phyloP scores from a whole-genome alignment of 2,797 vertebrate species.

The Coranthus polyacanthus region DNA sequence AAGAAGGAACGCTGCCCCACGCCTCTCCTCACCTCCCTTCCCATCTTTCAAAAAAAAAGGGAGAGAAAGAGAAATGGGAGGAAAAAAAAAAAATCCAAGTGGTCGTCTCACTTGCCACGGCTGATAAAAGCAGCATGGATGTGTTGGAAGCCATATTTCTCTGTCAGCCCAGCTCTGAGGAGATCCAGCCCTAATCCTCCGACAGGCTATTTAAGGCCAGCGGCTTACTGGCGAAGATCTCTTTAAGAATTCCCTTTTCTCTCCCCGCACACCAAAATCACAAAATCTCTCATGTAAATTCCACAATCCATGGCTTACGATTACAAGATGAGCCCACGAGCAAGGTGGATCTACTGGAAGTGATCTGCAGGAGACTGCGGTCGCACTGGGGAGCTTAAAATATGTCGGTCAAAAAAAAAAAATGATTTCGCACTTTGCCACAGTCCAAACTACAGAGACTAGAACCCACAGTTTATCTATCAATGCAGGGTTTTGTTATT shows the following conservation, averaged over 20 bases:
- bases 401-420: too few species aligned
- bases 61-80: neutral
- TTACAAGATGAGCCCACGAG: constrained; percentile 8
- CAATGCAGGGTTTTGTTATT: neutral
- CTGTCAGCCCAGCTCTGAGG: constrained; percentile 48
- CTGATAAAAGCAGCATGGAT: constrained; percentile 53
- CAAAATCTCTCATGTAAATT: neutral
- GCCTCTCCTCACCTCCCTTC: constrained; percentile 71
- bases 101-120: constrained; percentile 27
- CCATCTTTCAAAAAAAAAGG: constrained; percentile 16
- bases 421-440: neutral
- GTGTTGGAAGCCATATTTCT: constrained; percentile 48
- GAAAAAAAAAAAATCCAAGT: constrained; percentile 2
- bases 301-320: neutral
- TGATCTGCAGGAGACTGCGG: neutral
- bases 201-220: constrained; percentile 65
- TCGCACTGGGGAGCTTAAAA: neutral
- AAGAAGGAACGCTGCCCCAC: constrained; percentile 84
- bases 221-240: constrained; percentile 56
- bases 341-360: constrained; percentile 18
- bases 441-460: neutral
- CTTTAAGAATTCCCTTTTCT: constrained; percentile 38
- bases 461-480: neutral
- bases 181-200: constrained; percentile 61
- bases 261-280: constrained; percentile 9